Base-by-base conservation (phyloP, 2,797 vertebrate species). In the Anguilla marmorata region DNA sequence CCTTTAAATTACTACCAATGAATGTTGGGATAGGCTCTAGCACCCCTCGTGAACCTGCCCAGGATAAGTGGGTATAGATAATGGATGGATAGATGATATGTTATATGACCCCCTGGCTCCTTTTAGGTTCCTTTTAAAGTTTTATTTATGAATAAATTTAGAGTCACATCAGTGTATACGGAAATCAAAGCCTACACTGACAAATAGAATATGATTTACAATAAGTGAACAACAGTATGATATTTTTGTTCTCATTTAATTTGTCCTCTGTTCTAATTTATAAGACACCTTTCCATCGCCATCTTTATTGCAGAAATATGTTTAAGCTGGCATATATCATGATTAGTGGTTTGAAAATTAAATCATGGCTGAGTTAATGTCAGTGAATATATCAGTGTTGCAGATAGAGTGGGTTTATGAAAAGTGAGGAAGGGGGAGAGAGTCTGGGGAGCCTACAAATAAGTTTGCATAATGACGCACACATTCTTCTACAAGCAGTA, bases 381-480 rank as follows among this genome's bases (percentile, higher is more conserved):
- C 89, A 90, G 76, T 91, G 86, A 91, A 87, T 84, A 88, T 87
- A 91, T 90, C 89, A 90, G 89, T 1, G 21, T n/a, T 82, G 79
- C 41, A 82, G 79, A 86, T 90, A 87, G n/a, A 86, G 90, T 86
- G 86, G 30, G 66, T 89, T 88, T 91, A 87, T 90, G 37, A 87
- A 27, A 90, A 84, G 91, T 84, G 87, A 88, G 87, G 66, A 4
- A 27, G 24, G 66, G 24, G 24, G 11, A 9, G 30, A n/a, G 30
- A 0, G 69, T 90, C 85, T 84, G 27, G 54, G 60, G 33, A 86
- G 88, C 88, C 85, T 91, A 92, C 89, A 93, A 94, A 93, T 89
- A 92, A n/a, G 86, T 93, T 91, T 92, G 90, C 90, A 94, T 94
- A 94, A 93, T 91, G 91, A 92, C 87, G 89, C 87, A 52, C 88